These are phyloP conservation scores for Ceyx cyanopectus DNA, from an alignment of 2,113 vertebrate species.

Conservation along the genomic window DNA sequence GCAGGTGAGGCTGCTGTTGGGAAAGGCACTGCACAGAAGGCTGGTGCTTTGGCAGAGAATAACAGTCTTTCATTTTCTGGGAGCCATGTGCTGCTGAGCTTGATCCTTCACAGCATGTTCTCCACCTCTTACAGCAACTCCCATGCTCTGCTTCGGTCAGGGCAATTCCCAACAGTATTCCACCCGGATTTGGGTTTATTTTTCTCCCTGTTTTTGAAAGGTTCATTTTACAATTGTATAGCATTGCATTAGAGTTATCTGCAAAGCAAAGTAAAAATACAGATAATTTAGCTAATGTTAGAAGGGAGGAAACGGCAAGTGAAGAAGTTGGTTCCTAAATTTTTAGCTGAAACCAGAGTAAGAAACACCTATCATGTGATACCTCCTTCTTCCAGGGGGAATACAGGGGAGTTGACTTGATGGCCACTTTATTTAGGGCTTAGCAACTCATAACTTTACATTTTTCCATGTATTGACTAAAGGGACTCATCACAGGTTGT, in stretches of 20 bases:
- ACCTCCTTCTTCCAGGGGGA: background rate
- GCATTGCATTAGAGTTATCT: background rate
- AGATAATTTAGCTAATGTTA: background rate
- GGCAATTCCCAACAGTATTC: background rate
- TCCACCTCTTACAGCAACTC: background rate
- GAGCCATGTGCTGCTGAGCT: background rate
- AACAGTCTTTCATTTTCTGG: background rate
- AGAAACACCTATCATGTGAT: background rate
- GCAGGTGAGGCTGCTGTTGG: background rate
- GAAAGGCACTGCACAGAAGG: background rate
- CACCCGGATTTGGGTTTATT: background rate
- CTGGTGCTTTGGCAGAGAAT: background rate
- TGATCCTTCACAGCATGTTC: background rate
- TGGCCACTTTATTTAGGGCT: background rate
- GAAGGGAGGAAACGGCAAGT: background rate
- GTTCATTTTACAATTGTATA: background rate
- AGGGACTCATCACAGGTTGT: background rate
- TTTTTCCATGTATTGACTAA: background rate
- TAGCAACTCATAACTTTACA: background rate
- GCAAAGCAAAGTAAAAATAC: background rate
- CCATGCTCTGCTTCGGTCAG: background rate
- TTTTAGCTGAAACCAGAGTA: background rate
- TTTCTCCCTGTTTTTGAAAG: background rate
- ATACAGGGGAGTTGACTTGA: background rate
- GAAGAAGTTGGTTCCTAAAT: background rate